Percentiles rank a stretch among this genome's conserved stretches.
phyloP scores from a whole-genome alignment of 2,113 vertebrate genomes.

The Monopterus albus region DNA sequence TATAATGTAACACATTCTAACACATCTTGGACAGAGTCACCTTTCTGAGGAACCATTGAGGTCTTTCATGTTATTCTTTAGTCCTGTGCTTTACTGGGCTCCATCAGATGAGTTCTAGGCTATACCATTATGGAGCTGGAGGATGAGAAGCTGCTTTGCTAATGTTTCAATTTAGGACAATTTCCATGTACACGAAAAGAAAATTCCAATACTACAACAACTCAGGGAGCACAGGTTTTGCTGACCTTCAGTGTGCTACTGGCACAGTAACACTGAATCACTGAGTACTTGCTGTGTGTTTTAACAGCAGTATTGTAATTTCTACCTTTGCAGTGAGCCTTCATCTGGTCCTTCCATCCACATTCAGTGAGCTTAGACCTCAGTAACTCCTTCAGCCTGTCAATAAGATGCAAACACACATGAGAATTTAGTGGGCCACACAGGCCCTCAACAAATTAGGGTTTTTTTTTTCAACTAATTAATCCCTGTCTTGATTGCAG shows the following conservation, averaged over 20 bases:
- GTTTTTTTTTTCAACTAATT: too few species aligned
- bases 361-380: constrained; percentile 97
- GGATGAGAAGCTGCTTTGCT: neutral
- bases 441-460: too few species aligned
- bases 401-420: neutral
- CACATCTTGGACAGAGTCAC: too few species aligned
- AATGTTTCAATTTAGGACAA: too few species aligned
- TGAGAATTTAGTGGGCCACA: neutral
- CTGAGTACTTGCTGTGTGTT: neutral
- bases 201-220: neutral
- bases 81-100: too few species aligned
- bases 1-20: too few species aligned
- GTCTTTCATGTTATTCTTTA: too few species aligned
- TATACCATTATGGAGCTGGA: too few species aligned
- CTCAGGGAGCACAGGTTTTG: neutral
- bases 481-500: too few species aligned
- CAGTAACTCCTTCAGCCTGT: constrained; percentile 94
- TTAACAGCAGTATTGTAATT: neutral
- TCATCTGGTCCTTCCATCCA: constrained; percentile 97
- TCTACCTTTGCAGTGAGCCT: constrained; percentile 97
- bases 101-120: too few species aligned
- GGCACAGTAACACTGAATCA: neutral
- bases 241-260: neutral
- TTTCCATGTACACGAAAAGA: neutral
- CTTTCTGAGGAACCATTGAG: too few species aligned